Evolutionary conservation across 2,888 invertebrate species (phyloP), one percentile per base, ranked within the genome.

Genomic region (Leptopterna dolabrata): DNA sequence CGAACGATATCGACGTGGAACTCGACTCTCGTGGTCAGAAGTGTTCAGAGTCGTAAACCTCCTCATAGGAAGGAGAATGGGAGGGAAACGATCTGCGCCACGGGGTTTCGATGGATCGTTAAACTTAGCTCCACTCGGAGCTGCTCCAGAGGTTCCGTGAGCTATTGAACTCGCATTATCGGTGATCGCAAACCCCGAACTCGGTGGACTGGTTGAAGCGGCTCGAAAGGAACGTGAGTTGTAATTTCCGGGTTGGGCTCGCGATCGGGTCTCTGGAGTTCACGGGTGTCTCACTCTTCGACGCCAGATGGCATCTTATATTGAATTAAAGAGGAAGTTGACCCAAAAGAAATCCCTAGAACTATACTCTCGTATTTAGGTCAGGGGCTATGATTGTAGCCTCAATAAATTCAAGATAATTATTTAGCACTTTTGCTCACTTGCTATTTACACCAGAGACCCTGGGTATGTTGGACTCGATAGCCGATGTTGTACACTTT

Each of bases 141-240:
- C n/a, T 6, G 11, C 29, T 27, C 70, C n/a, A 1, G 70, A 70
- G 36, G 16, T 16, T 73, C n/a, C 36, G 41, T 41, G 36, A 73
- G 73, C 73, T 73, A 73, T 73, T 73, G 73, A 73, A 73, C 73
- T 73, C 73, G 41, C 73, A 73, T 73, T 73, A 73, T 73, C 30
- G 73, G 73, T 11, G 73, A 73, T 73, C 73, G 73, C 36, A 36
- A 41, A 41, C 41, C 36, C 41, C 41, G 36, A 73, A 73, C 30
- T 16, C 41, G 16, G 11, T 19, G n/a, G 30, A 7, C 36, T 29
- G 36, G 27, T 73, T 19, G 36, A 29, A 16, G 14, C 29, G 30
- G 73, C 16, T 13, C 16, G 73, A 73, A 73, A 27, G 36, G 73
- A 73, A 41, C 73, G 41, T 19, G 73, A 36, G 30, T 36, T 73